These are phyloP conservation scores for Deroplatys truncata DNA, from an alignment of 2,888 invertebrate species.

Conservation along the genomic window DNA sequence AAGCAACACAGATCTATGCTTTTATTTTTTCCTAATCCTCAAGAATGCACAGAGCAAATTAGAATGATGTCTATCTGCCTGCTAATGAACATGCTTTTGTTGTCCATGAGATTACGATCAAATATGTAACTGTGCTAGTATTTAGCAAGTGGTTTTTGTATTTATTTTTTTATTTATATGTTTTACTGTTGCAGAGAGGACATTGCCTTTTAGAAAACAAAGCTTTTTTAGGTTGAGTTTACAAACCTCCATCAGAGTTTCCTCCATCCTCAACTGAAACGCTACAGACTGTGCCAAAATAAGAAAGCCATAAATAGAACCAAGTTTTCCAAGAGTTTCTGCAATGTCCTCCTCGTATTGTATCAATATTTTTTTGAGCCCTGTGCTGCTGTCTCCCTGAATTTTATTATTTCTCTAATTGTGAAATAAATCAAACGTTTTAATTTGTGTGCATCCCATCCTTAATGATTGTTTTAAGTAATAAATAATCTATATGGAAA, in stretches of 20 bases:
- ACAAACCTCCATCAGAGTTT: background rate
- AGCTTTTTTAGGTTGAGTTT: background rate
- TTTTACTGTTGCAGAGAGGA: conserved; percentile 23
- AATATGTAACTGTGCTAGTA: conserved; percentile 20
- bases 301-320: conserved; percentile 13
- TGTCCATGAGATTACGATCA: conserved; percentile 28
- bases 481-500: conserved; percentile 15
- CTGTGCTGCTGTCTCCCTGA: conserved; percentile 23
- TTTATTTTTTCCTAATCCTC: background rate
- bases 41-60: conserved; percentile 1
- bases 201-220: conserved; percentile 19
- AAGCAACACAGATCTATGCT: background rate
- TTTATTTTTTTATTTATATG: conserved; percentile 17
- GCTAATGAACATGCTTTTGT: conserved; percentile 26
- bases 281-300: conserved; percentile 33
- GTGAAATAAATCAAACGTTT: conserved; percentile 33
- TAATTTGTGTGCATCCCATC: conserved; percentile 16
- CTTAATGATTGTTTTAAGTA: conserved; percentile 12
- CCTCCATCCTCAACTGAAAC: background rate
- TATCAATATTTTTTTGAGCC: conserved; percentile 24
- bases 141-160: conserved; percentile 17
- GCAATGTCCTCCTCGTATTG: conserved; percentile 32
- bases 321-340: conserved; percentile 2
- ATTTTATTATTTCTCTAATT: conserved; percentile 32
- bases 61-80: conserved; percentile 17